Evolutionary conservation across 2,888 invertebrate genomes (phyloP), one percentile per base, ranked within the genome.

Genomic region (Epinotia nisella): DNA sequence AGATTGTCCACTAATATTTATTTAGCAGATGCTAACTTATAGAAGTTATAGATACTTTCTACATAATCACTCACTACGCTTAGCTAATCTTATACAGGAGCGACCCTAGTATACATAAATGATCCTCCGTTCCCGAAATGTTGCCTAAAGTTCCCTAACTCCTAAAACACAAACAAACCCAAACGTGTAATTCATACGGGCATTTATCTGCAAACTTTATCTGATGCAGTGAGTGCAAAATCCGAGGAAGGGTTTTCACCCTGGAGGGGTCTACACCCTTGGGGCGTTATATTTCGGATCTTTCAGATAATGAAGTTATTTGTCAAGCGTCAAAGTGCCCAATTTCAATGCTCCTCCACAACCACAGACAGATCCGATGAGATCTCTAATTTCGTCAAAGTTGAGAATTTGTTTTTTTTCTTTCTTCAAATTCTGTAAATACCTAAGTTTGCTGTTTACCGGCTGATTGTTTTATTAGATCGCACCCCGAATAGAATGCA

Each of bases 311-410:
- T 2, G 15, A 61, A 62, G 49, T 62, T 62, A 62, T 62, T 62
- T 62, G 2, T 49, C 62, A 49, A 61, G 19, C 5, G 15, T 61
- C 61, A 49, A 62, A 62, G 49, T 49, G 7, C 29, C 62, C 24
- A 17, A 49, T 62, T 49, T 29, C 49, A 62, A 49, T 62, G 62
- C 13, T n/a, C 49, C 7, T n/a, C 35, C 49, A 49, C 29, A 62
- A 49, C 24, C 21, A 7, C 64, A 64, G 51, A 64, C 35, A 51
- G 41, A 61, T 21, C 49, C 17, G 29, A 62, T 62, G 49, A 62
- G 29, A 62, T 49, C 62, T 29, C n/a, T n/a, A 49, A n/a, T 49
- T 49, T 61, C 61, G 15, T 17, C 17, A 29, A 53, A 51, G 17
- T 17, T 53, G 35, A 3, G 49, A 51, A 49, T 29, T 49, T 19